phyloP scores from a whole-genome alignment of 2,888 invertebrate genomes.

The Calameuta idolon region DNA sequence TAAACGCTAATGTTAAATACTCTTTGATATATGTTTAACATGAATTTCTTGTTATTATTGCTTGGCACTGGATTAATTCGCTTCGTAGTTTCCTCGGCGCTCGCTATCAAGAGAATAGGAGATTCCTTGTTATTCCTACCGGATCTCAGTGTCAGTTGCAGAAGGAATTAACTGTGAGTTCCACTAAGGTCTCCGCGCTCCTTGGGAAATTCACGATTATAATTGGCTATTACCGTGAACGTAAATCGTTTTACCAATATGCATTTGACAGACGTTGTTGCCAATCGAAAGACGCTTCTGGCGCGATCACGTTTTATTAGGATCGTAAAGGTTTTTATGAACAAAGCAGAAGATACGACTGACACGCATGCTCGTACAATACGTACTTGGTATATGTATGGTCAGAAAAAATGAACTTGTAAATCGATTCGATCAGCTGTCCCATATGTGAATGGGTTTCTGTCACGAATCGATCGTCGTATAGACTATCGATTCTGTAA shows the following conservation, averaged over 20 bases:
- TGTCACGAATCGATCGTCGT: constrained; percentile 26
- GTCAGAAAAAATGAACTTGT: not conserved
- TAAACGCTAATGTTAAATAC: not conserved
- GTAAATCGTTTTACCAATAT: not conserved
- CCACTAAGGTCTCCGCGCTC: not conserved
- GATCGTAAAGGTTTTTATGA: constrained; percentile 14
- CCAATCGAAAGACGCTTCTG: not conserved
- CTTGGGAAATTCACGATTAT: not conserved
- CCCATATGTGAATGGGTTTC: not conserved
- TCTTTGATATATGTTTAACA: not conserved
- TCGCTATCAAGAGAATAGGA: not conserved
- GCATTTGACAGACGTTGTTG: not conserved
- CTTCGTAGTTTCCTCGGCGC: not conserved
- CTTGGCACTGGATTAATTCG: not conserved
- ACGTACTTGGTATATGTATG: not conserved
- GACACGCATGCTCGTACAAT: not conserved
- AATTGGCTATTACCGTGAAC: not conserved
- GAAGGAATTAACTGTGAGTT: not conserved
- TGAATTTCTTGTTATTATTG: not conserved
- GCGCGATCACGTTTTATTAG: constrained; percentile 25
- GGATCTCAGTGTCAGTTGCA: not conserved
- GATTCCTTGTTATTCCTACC: not conserved
- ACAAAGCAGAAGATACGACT: constrained; percentile 5
- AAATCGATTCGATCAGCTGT: not conserved
- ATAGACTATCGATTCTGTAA: not conserved